Conservation (phyloP, 2,888 invertebrate genomes). For the Alentia gelatinosa region DNA sequence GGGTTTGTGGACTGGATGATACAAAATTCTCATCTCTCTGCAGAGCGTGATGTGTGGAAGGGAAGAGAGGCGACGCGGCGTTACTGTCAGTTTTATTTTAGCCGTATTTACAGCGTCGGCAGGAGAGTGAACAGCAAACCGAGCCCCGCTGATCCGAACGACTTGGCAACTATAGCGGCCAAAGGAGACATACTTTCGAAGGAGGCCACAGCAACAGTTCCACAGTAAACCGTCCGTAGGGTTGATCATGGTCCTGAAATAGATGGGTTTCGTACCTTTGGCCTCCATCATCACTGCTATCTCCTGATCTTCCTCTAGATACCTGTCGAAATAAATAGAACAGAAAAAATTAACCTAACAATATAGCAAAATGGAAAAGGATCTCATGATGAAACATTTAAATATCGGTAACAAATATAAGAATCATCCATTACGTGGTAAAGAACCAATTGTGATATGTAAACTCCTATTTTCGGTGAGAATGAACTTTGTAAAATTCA, state of each 20-base stretch:
- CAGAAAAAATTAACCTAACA: neutral
- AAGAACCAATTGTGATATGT: too few relatives aligned
- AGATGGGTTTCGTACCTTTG: conserved; percentile 5
- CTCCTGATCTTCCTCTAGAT: conserved; percentile 76
- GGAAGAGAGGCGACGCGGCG: neutral
- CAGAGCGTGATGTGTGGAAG: too few relatives aligned
- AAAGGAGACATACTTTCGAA: neutral
- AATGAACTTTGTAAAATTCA: too few relatives aligned
- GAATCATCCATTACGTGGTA: too few relatives aligned
- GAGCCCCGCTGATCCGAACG: neutral
- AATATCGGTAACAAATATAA: too few relatives aligned
- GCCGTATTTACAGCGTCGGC: neutral
- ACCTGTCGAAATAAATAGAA: conserved; percentile 66
- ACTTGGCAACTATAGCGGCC: neutral
- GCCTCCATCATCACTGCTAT: conserved; percentile 71
- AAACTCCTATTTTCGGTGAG: too few relatives aligned
- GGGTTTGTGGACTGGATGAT: too few relatives aligned
- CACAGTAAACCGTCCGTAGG: neutral
- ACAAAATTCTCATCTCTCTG: too few relatives aligned
- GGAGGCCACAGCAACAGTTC: conserved; percentile 23
- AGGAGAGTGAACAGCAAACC: too few relatives aligned
- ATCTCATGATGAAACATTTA: too few relatives aligned
- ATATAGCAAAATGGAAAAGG: too few relatives aligned
- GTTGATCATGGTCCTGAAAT: neutral
- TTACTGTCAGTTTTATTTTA: neutral